A percentile compares a stretch with the other conserved stretches of the same genome.
phyloP scores from a whole-genome alignment of 92 coral and sea anemone genomes.

The Chrysogorgia sp. region DNA sequence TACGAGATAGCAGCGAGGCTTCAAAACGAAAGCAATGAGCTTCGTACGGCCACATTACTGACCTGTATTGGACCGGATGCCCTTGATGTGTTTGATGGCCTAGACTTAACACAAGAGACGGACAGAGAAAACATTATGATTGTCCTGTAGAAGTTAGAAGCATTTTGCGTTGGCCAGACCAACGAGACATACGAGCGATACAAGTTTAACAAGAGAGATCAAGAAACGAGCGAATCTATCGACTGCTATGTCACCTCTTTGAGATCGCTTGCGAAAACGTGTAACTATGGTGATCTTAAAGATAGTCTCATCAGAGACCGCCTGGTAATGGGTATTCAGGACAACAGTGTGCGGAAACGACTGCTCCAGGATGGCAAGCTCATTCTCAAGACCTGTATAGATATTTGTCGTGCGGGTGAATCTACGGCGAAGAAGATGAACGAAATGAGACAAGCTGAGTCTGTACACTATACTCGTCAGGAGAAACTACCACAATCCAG shows the following conservation, averaged over 20 bases:
- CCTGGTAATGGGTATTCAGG: conserved; percentile 53
- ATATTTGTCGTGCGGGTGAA: conserved; percentile 59
- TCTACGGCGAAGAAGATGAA: conserved; percentile 56
- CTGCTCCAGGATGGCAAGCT: conserved; percentile 61
- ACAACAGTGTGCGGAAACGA: conserved; percentile 49
- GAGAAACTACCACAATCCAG: background rate
- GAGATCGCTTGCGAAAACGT: conserved; percentile 41
- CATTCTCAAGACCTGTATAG: conserved; percentile 57
- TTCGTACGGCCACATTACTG: conserved; percentile 58
- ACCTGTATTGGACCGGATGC: conserved; percentile 69
- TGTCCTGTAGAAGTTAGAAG: conserved; percentile 61
- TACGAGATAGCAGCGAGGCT: conserved; percentile 44
- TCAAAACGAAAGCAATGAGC: conserved; percentile 35
- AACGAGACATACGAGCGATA: conserved; percentile 73
- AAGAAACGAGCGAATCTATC: conserved; percentile 64
- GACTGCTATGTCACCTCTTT: conserved; percentile 70
- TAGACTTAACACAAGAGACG: conserved; percentile 49
- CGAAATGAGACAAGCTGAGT: conserved; percentile 43
- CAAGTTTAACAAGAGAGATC: conserved; percentile 60
- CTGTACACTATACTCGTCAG: conserved; percentile 5
- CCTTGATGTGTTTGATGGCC: conserved; percentile 61
- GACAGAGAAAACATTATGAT: conserved; percentile 53
- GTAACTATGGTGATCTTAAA: conserved; percentile 24
- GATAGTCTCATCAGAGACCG: conserved; percentile 55
- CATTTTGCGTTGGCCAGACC: conserved; percentile 64